These are phyloP conservation scores for Alsophila aescularia DNA, from an alignment of 2,888 invertebrate genomes.

Conservation along the genomic window DNA sequence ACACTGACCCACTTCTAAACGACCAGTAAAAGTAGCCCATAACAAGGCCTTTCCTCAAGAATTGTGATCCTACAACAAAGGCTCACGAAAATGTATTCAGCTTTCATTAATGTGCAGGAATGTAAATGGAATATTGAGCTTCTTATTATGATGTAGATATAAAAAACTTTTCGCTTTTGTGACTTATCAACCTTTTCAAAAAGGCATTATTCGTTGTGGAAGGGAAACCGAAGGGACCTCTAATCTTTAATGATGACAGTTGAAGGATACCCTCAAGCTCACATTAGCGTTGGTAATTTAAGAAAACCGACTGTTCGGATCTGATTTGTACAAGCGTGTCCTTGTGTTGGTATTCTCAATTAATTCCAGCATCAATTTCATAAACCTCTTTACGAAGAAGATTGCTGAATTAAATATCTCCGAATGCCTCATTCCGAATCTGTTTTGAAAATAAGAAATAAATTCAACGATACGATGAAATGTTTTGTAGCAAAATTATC, in stretches of 20 bases:
- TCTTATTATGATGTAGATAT: conserved; percentile 23
- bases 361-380: conserved; percentile 9
- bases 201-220: conserved; percentile 4
- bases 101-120: conserved; percentile 22
- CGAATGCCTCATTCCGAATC: not conserved
- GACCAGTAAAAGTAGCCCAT: conserved; percentile 59
- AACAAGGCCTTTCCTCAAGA: conserved; percentile 59
- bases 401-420: conserved; percentile 6
- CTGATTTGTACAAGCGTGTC: conserved; percentile 14
- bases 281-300: conserved; percentile 21
- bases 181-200: conserved; percentile 12
- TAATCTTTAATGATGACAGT: conserved; percentile 1
- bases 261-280: conserved; percentile 11
- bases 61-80: conserved; percentile 40
- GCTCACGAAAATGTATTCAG: conserved; percentile 36
- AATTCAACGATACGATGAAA: not conserved
- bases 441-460: not conserved
- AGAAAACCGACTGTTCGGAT: conserved; percentile 12
- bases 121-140: conserved; percentile 19
- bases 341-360: conserved; percentile 8
- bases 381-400: conserved; percentile 12
- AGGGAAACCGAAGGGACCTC: conserved; percentile 6
- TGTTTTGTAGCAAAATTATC: no score
- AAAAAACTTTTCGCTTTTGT: conserved; percentile 19
- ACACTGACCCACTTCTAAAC: conserved; percentile 77